These are phyloP conservation scores for Melanotaenia pygmaea DNA, from an alignment of 2,797 vertebrate genomes.

Conservation along the genomic window DNA sequence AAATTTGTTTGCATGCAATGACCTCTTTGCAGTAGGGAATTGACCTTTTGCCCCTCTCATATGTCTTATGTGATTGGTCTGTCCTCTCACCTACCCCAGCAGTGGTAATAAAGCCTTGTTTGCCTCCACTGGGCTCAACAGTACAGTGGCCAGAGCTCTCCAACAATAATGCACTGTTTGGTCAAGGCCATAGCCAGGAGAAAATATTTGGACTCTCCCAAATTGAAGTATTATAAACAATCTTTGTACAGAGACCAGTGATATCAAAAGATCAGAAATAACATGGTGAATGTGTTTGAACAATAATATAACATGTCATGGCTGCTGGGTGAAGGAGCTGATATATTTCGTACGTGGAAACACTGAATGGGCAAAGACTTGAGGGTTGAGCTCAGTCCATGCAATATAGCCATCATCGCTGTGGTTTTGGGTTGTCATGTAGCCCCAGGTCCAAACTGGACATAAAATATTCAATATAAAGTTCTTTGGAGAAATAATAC, in stretches of 20 bases:
- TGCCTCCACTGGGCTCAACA: slow-evolving; percentile 53
- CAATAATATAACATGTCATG: slow-evolving; percentile 57
- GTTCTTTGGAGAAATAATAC: slow-evolving; percentile 37
- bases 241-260: slow-evolving; percentile 73
- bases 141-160: slow-evolving; percentile 66
- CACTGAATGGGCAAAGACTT: slow-evolving; percentile 39
- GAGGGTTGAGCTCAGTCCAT: slow-evolving; percentile 23
- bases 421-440: slow-evolving; percentile 44
- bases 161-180: slow-evolving; percentile 84
- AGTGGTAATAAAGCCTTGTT: slow-evolving; percentile 59
- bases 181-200: slow-evolving; percentile 77
- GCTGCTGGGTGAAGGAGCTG: slow-evolving; percentile 53
- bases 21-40: slow-evolving; percentile 49
- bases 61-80: slow-evolving; percentile 34
- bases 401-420: slow-evolving; percentile 46
- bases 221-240: slow-evolving; percentile 84
- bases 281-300: slow-evolving; percentile 72
- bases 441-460: slow-evolving; percentile 34
- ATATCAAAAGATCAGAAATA: slow-evolving; percentile 79
- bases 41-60: slow-evolving; percentile 58
- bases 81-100: slow-evolving; percentile 54
- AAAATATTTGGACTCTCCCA: slow-evolving; percentile 85
- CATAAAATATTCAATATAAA: slow-evolving; percentile 55
- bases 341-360: slow-evolving; percentile 54
- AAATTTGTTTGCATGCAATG: slow-evolving; percentile 54